Evolutionary conservation across 2,888 invertebrate species (phyloP).

Genomic region (Nephrocerus scutellatus): DNA sequence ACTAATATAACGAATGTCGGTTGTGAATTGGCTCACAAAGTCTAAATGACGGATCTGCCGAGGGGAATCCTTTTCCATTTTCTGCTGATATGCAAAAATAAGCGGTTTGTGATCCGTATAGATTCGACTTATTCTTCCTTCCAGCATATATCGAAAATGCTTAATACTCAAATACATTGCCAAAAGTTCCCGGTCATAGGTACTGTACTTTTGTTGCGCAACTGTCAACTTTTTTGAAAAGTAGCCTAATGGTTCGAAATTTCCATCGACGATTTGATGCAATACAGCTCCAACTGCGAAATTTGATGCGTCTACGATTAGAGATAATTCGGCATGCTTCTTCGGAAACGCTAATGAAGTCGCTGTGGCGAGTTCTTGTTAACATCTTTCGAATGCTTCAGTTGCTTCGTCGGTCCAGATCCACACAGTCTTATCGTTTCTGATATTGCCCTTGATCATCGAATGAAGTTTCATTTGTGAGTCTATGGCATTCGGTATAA

Average conservation of each 20-base stretch:
- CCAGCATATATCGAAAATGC: conserved; percentile 8
- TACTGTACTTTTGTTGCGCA: conserved; percentile 4
- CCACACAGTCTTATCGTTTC: conserved; percentile 14
- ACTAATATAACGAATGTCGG: conserved; percentile 1
- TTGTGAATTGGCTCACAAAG: conserved; percentile 4
- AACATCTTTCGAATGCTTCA: conserved; percentile 7
- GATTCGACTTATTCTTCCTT: conserved; percentile 3
- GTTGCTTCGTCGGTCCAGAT: conserved; percentile 10
- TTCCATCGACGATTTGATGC: conserved; percentile 28
- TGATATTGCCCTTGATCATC: conserved; percentile 13
- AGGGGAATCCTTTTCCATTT: conserved; percentile 3
- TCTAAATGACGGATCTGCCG: conserved; percentile 5
- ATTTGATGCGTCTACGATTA: conserved; percentile 37
- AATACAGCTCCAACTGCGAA: conserved; percentile 38
- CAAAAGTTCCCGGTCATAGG: conserved; percentile 9
- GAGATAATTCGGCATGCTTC: conserved; percentile 2
- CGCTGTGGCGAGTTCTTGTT: conserved; percentile 3
- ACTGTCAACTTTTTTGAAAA: background rate
- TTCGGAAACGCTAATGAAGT: conserved; percentile 36
- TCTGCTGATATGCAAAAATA: background rate
- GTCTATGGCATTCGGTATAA: conserved; percentile 11
- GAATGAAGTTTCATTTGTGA: conserved; percentile 8
- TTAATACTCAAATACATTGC: conserved; percentile 1
- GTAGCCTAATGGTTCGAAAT: conserved; percentile 31
- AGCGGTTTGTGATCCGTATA: conserved; percentile 12